phyloP scores from a whole-genome alignment of 2,113 vertebrate species.

The Proterorhinus semilunaris region DNA sequence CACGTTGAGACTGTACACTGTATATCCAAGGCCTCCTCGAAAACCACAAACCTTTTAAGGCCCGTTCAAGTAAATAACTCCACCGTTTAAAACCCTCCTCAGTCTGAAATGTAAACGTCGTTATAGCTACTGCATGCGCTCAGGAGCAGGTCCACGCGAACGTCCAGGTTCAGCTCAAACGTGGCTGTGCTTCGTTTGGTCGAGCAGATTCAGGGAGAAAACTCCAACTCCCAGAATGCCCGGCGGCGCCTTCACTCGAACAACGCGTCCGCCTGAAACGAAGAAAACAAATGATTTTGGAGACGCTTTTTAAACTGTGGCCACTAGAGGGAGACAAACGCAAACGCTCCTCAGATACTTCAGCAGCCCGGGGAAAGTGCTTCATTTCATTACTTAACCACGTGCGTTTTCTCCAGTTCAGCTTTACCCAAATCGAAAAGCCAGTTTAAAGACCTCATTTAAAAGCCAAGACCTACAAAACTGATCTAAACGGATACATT shows the following conservation, averaged over 20 bases:
- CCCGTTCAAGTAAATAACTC: background rate
- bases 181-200: background rate
- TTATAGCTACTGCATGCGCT: background rate
- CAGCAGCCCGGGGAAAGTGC: too few relatives aligned
- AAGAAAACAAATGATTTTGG: background rate
- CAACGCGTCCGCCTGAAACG: background rate
- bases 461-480: too few relatives aligned
- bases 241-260: background rate
- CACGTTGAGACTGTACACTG: background rate
- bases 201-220: background rate
- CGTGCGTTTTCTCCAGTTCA: too few relatives aligned
- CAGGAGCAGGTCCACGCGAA: background rate
- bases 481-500: too few relatives aligned
- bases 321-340: too few relatives aligned
- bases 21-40: background rate
- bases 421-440: too few relatives aligned
- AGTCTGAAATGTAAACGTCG: background rate
- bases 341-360: too few relatives aligned
- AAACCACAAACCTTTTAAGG: background rate
- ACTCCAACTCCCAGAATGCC: slow-evolving; percentile 1
- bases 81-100: background rate
- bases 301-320: too few relatives aligned
- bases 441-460: too few relatives aligned
- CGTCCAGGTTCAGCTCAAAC: background rate
- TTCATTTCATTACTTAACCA: too few relatives aligned